Evolutionary conservation across 1,140 invertebrate genomes (phyloP).

Genomic region (Stenopsyche tienmushanensis): DNA sequence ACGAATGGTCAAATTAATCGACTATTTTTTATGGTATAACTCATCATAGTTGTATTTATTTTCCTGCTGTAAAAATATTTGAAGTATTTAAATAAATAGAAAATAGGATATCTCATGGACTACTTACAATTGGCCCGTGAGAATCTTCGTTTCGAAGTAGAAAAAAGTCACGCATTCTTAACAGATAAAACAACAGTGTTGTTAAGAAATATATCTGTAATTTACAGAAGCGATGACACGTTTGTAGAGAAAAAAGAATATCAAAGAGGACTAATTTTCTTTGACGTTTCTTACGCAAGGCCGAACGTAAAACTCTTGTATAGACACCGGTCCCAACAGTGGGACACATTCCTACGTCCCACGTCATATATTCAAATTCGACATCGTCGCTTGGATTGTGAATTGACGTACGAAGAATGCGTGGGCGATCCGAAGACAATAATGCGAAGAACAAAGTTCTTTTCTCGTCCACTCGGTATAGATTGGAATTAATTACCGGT

Average conservation of each 20-base stretch:
- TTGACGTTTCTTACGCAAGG: constrained; percentile 22
- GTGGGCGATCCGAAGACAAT: constrained; percentile 30
- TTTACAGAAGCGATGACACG: constrained; percentile 26
- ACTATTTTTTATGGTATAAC: no score
- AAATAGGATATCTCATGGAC: no score
- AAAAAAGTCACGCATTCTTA: no score
- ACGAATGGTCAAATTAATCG: no score
- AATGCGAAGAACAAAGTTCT: constrained; percentile 28
- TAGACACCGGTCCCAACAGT: neutral
- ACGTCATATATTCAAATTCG: neutral
- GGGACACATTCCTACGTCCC: constrained; percentile 16
- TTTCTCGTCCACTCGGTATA: constrained; percentile 22
- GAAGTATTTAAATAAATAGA: no score
- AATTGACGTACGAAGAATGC: constrained; percentile 17
- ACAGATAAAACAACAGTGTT: constrained; percentile 1
- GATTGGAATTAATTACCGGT: constrained; percentile 37
- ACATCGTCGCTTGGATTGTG: constrained; percentile 10
- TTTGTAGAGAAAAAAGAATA: constrained; percentile 26
- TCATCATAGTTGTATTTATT: no score
- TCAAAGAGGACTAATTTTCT: constrained; percentile 31
- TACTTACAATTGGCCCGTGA: no score
- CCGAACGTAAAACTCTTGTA: neutral
- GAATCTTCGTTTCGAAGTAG: no score
- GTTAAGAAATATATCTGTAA: constrained; percentile 9
- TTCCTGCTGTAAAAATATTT: no score